Base-by-base conservation (phyloP, 1,140 invertebrate species). In the Drosophila lacteicornis region DNA sequence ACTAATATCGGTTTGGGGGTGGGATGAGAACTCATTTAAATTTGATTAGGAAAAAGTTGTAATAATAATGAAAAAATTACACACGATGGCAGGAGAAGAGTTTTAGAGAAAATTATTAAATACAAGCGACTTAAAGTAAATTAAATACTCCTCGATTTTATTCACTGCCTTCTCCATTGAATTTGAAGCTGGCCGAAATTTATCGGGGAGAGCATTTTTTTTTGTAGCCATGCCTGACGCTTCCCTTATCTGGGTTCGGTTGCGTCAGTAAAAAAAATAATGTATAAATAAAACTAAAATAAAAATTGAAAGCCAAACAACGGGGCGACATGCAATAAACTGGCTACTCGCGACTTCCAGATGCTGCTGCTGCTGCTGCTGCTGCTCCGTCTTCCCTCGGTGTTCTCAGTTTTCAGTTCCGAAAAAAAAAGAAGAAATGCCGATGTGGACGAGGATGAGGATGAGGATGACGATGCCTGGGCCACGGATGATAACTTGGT, bases 301-400 rank as follows among this genome's bases (percentile, higher is more conserved):
- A 87, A 88, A 87, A 87, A 88, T 88, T 88, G 77, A 88, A 87
- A 84, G 84, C 71, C 84, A 87, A 84, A 87, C 84, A 87, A 80
- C 78, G 62, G 66, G 79, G 84, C 80, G 84, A 87, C 84, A 84
- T 88, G 80, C 71, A 84, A 87, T 87, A 87, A 87, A 84, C 84
- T 78, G 80, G 49, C 84, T 88, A 79, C 79, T 82, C 49, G 49
- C 75, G 60, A 63, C 67, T 67, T 30, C 19, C 17, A 40, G 53
- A 43, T 56, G 47, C 36, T 25, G 19, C 6, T 30, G 47, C 50
- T 19, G 19, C 50, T 19, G 19, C 19, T 19, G 9, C 45, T 46
- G 17, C 17, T 19, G 30, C 36, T 38, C 3, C 36, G 8, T 11
- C 33, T 36, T 36, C 33, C 11, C 33, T 9, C 8, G 33, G 33